Evolutionary conservation across 2,113 vertebrate species (phyloP), one percentile per base, ranked within the genome.

Genomic region (Takifugu flavidus): DNA sequence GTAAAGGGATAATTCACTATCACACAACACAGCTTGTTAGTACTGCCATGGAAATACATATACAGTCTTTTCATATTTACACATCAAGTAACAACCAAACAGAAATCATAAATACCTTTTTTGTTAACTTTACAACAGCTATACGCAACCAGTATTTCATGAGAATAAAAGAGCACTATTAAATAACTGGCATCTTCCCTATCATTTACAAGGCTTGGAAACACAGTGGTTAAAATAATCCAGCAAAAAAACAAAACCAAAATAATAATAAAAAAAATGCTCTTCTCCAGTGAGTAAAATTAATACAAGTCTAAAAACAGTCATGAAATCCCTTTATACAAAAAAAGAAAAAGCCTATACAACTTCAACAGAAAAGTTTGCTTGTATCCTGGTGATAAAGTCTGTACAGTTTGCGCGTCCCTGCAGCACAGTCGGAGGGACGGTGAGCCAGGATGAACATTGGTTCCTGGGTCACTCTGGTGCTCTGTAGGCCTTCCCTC

Each of bases 191-290:
- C 85, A 90, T 81, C 74, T 85, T 86, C 86, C 88, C 88, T 88
- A 89, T 84, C 79, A 87, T 91, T 86, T 89, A 89, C 88, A 89
- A 78, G 74, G 75, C 73, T 75, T 82, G 77, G 77, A 87, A 87
- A 86, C 68, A 94, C 93, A 96, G 93, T 95, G 95, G 95, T 97
- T 98, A 96, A 94, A 94, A 95, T 92, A 94, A 89, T 94, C 90
- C 92, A 94, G 91, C 92, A 92, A 91, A 92, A 91, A 87, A 79
- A 91, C 77, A 75, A 74, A 82, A 90, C 15, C 88, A 84, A 64
- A 90, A 84, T 49, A 0, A 13, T 8, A 43, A 43, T 13, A 43
- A 13, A 67, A 61, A 67, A 53, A 73, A 91, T 80, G 87, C 90
- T 92, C 88, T 90, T 93, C 88, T 95, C 93, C 94, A 96, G 92